Conservation (phyloP, 2,888 invertebrate genomes). For the Himalopsyche japonica region DNA sequence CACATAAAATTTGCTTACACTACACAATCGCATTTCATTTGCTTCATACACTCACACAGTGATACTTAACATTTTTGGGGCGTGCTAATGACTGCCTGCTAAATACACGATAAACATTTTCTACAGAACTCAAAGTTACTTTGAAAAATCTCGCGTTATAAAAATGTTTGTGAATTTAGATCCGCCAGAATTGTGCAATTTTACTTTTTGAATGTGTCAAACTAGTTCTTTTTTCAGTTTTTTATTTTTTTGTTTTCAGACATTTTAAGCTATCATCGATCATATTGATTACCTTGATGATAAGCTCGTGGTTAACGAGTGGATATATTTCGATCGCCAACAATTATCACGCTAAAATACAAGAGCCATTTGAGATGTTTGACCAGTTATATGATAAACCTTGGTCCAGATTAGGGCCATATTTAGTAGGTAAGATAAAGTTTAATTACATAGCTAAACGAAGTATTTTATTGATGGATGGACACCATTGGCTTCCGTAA, state of each 20-base stretch:
- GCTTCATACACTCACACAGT: no score
- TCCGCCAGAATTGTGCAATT: no score
- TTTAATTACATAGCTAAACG: no score
- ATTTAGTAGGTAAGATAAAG: conserved; percentile 69
- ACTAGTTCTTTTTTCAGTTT: no score
- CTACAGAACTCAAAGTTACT: no score
- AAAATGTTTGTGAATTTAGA: no score
- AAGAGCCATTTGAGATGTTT: conserved; percentile 81
- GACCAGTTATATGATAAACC: conserved; percentile 84
- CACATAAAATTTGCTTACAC: background rate
- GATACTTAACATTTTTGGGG: no score
- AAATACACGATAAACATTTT: background rate
- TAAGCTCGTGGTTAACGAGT: conserved; percentile 76
- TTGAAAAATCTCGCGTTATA: no score
- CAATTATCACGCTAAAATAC: conserved; percentile 74
- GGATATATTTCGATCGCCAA: conserved; percentile 75
- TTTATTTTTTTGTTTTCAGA: no score
- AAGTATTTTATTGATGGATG: no score
- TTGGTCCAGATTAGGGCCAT: conserved; percentile 80
- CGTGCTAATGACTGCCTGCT: background rate
- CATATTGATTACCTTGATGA: conserved; percentile 62
- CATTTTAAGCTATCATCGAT: conserved; percentile 67
- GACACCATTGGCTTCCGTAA: no score
- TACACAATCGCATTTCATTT: background rate
- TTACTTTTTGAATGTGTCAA: no score